Base-by-base conservation (phyloP, 2,888 invertebrate species). In the Drosophila multiciliata region DNA sequence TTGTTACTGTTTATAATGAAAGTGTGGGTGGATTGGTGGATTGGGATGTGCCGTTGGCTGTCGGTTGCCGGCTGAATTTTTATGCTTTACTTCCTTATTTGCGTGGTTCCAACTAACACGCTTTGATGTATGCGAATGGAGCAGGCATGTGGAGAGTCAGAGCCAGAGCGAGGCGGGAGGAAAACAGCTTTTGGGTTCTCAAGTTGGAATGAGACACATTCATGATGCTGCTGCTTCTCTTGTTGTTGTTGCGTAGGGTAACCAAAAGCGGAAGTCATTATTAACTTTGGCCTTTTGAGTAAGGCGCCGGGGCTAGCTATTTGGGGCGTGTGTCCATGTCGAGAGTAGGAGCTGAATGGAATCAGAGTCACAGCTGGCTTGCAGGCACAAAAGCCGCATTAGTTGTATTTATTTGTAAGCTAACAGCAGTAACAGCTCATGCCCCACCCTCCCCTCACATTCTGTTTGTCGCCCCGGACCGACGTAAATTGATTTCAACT, bases 331-430 rank as follows among this genome's bases (percentile, higher is more conserved):
- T 76, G 63, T 70, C 67, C 75, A 69, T 75, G 69, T 64, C 57
- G 64, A 59, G 33, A 57, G 66, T 36, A 52, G 70, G 49, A 68
- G 45, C 9, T n/a, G 48, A 9, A 23, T 48, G 54, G 36, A 45
- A 45, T 50, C 29, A 33, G 61, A 52, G 63, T 66, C 87, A 73
- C 87, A 87, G 88, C 87, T 87, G 87, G 89, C 78, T 85, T 82
- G 87, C 88, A 87, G 88, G 87, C 87, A 87, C 89, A 88, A 87
- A 87, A 87, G 87, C 88, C 83, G 87, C 85, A 89, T 90, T 89
- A 87, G 82, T 83, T 88, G 89, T 85, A 85, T 87, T 88, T 89
- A 83, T 90, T 83, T 89, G 88, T 88, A 89, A 90, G 89, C 83
- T 79, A 70, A 68, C 82, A 82, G 83, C 84, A 87, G 83, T 78